Base-by-base conservation (phyloP, 2,797 vertebrate genomes). In the Periparus ater region DNA sequence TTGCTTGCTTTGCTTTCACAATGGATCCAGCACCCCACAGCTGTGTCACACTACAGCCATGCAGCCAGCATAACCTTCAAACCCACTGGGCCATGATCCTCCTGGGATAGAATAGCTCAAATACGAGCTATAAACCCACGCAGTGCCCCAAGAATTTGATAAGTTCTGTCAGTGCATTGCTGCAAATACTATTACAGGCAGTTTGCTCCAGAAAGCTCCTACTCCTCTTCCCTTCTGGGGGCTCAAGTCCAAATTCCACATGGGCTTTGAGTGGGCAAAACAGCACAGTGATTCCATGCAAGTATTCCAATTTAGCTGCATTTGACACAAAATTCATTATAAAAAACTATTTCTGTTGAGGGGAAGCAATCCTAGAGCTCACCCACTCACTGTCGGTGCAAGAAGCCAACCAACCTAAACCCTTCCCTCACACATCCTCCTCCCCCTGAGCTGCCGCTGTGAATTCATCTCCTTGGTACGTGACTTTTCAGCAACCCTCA, bases 261-360 rank as follows among this genome's bases (percentile, higher is more conserved):
- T 0, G 0, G 48, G 89, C 51, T 91, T 57, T 10, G 3, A 61
- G 74, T 61, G 62, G 62, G 77, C 53, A 89, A 76, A 85, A 66
- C 1, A 11, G 51, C 8, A 4, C 78, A 74, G 50, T 4, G 58
- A 36, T 55, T 72, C 65, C 5, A 0, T 12, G 45, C 3, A 4
- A 82, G 53, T 57, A 66, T 61, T 81, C 42, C n/a, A 32, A 66
- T 88, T 76, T 63, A 86, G 79, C 79, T 42, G 40, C 47, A 54
- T 62, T 65, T 92, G 91, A 88, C 45, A 88, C 16, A 75, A 84
- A 88, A 81, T 42, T 81, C 74, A 86, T 67, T 76, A 88, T 45
- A 76, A 73, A 91, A 93, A 89, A 72, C 87, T 91, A 89, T 68
- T 96, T 93, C 58, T 91, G 85, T 62, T 61, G 58, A 85, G 50